A percentile compares a stretch with the other conserved stretches of the same genome.
phyloP scores from a whole-genome alignment of 2,797 vertebrate genomes.

The Furcifer pardalis region DNA sequence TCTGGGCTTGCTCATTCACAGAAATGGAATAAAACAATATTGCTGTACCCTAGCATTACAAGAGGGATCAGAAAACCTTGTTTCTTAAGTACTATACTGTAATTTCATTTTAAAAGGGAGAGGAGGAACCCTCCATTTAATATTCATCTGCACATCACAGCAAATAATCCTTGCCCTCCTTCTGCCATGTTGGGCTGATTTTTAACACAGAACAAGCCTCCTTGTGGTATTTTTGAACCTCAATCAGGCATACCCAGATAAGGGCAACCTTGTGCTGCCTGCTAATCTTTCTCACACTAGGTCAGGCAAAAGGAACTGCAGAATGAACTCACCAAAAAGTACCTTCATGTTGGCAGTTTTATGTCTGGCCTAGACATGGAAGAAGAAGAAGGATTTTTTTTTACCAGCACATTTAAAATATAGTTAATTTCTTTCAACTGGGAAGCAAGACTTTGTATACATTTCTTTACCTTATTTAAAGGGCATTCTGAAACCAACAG shows the following conservation, averaged over 20 bases:
- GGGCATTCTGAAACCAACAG: background rate
- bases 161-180: background rate
- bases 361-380: no score
- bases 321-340: no score
- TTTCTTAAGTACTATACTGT: background rate
- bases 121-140: background rate
- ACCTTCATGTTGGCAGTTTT: no score
- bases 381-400: no score
- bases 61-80: fast-evolving
- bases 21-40: background rate
- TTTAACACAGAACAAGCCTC: no score
- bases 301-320: no score
- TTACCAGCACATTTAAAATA: background rate
- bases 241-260: no score
- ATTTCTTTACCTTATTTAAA: background rate
- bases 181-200: background rate
- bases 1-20: background rate
- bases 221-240: no score
- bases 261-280: no score
- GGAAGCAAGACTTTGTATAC: constrained; percentile 19
- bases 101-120: fast-evolving
- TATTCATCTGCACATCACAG: background rate
- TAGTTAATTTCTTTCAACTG: no score
- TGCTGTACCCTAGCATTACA: fast-evolving
- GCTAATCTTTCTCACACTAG: no score